Conservation (phyloP, 2,113 vertebrate species). For the Salvelinus fontinalis region DNA sequence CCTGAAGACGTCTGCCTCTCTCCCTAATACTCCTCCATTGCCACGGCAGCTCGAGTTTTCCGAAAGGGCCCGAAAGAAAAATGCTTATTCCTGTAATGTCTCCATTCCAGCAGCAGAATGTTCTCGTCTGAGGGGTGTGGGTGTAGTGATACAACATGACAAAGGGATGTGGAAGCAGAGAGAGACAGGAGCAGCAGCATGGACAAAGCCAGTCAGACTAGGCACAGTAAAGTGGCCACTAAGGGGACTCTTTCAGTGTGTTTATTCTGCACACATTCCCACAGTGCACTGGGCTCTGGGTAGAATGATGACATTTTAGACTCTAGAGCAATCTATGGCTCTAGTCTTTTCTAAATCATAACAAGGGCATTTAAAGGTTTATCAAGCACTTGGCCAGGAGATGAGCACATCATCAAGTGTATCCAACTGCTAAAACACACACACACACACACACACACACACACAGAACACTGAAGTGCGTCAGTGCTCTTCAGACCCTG, state of each 20-base stretch:
- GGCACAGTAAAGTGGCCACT: constrained; percentile 1
- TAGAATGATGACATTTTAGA: neutral
- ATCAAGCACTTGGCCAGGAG: neutral
- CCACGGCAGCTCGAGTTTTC: neutral
- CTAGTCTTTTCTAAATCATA: neutral
- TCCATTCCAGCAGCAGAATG: constrained; percentile 4
- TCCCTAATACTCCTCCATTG: neutral
- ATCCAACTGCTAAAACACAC: neutral
- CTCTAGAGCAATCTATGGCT: neutral
- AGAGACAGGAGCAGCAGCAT: neutral
- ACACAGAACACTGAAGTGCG: too few relatives aligned
- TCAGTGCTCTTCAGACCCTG: too few relatives aligned
- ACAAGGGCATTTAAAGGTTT: neutral
- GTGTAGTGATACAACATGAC: neutral
- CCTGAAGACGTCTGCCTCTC: neutral
- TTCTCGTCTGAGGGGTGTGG: neutral
- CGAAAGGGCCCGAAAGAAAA: neutral
- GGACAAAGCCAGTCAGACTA: neutral
- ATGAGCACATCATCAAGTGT: neutral
- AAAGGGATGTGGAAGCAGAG: neutral
- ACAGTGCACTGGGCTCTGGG: neutral
- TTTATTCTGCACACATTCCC: constrained; percentile 1
- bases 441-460: neutral
- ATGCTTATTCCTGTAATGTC: constrained; percentile 2
- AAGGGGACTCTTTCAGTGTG: neutral